Base-by-base conservation (phyloP, 1,140 invertebrate species). In the Drosophila paulistorum region DNA sequence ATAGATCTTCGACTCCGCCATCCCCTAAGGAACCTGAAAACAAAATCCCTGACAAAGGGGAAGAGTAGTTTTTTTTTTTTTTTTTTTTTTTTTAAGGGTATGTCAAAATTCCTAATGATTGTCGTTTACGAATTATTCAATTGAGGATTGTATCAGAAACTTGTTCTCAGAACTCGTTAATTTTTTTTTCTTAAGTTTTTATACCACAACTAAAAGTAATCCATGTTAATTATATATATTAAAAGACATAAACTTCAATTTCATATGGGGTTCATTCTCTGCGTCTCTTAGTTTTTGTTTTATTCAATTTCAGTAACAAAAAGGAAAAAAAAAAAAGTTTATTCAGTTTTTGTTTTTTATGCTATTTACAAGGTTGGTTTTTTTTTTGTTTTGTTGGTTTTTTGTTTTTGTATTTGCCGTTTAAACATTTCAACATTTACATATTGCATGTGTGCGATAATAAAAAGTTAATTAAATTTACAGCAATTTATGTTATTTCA, bases 391-490 rank as follows among this genome's bases (percentile, higher is more conserved):
- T 23, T 51, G 45, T 51, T 51, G 45, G 45, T 20, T 48, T 20
- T 51, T 23, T 51, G 23, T 26, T 26, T 26, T 26, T 26, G 23
- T 26, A 9, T 20, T 51, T 51, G 17, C 23, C 17, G 45, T 51
- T 48, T 48, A 48, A 48, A 48, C 45, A 51, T 51, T 51, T 51
- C 45, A 51, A 51, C 17, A 51, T 51, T 51, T 51, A 51, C 45
- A 51, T 51, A 51, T 51, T 48, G 55, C 71, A 74, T 73, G 60
- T 74, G 73, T 45, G 65, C 45, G 45, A 51, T 51, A 51, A 70
- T 70, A 77, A 77, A 77, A 77, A 65, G 61, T 77, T 77, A 77
- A 77, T 77, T 71, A 77, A 77, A 77, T 77, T 45, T 77, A 77
- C 74, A 77, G 77, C 60, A 51, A 51, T 51, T 51, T 51, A 51